Percentiles rank a stretch among this genome's conserved stretches.
Evolutionary conservation across 2,113 vertebrate genomes (phyloP).

Genomic region (Periophthalmodon schlosseri): DNA sequence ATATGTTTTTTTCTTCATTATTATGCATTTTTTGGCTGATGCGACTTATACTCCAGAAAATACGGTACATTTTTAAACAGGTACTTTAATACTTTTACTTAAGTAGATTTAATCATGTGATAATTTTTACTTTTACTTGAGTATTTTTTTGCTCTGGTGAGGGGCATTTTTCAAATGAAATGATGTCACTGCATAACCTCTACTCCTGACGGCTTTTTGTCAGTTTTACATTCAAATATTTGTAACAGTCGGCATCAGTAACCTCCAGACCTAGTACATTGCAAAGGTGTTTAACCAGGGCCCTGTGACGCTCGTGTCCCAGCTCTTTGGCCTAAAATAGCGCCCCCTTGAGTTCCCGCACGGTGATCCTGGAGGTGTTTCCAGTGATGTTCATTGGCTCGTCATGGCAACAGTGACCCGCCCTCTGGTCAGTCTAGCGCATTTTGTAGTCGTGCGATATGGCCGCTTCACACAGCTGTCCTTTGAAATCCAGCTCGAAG

Average conservation of each 20-base stretch:
- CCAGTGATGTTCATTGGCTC: conserved; percentile 30
- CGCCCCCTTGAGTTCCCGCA: conserved; percentile 11
- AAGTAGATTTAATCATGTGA: too few relatives aligned
- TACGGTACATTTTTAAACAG: too few relatives aligned
- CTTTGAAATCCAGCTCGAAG: conserved; percentile 97
- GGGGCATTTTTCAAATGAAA: too few relatives aligned
- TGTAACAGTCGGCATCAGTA: conserved; percentile 58
- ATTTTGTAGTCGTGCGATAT: conserved; percentile 98
- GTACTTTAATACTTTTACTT: too few relatives aligned
- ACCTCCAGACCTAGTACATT: conserved; percentile 26
- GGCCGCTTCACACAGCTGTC: conserved; percentile 94
- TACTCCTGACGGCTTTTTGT: conserved; percentile 38
- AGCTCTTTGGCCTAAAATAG: neutral
- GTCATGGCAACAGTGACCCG: conserved; percentile 18
- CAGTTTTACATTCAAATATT: conserved; percentile 67
- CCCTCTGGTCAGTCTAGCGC: conserved; percentile 78
- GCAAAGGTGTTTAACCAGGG: conserved; percentile 22
- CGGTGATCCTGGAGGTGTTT: conserved; percentile 28
- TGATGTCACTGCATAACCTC: too few relatives aligned
- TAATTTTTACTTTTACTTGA: too few relatives aligned
- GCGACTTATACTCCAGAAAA: too few relatives aligned
- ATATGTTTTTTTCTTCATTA: too few relatives aligned
- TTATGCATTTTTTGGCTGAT: too few relatives aligned
- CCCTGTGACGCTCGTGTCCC: conserved; percentile 27
- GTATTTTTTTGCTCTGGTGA: too few relatives aligned